These are phyloP conservation scores for Somateria mollissima DNA, from an alignment of 2,797 vertebrate genomes.

Conservation along the genomic window DNA sequence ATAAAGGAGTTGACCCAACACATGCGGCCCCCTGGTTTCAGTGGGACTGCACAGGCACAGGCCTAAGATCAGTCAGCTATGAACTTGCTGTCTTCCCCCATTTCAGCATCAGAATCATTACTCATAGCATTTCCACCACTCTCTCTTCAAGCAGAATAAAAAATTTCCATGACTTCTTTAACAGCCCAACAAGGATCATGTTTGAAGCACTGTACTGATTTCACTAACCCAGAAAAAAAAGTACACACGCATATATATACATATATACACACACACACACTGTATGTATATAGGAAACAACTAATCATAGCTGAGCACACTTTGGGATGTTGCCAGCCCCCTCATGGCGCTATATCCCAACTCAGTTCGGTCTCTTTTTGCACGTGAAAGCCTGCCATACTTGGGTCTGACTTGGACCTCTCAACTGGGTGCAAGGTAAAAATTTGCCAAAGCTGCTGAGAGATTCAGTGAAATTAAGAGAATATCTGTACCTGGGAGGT, in stretches of 20 bases:
- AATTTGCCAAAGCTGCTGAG: not conserved
- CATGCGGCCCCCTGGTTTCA: fast-evolving
- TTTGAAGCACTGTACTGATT: not conserved
- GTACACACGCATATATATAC: fast-evolving
- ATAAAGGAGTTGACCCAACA: not conserved
- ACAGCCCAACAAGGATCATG: not conserved
- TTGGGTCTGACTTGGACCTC: not conserved
- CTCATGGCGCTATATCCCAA: not conserved
- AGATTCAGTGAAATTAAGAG: not conserved
- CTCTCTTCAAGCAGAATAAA: not conserved
- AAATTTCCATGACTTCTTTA: slow-evolving; percentile 6
- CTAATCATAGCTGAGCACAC: slow-evolving; percentile 32
- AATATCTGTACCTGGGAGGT: not conserved
- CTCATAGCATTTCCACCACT: not conserved
- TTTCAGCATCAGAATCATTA: not conserved
- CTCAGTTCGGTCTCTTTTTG: slow-evolving; percentile 44
- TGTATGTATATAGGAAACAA: slow-evolving; percentile 37
- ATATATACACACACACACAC: fast-evolving
- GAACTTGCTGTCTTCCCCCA: not conserved
- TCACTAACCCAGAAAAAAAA: not conserved
- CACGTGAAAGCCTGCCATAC: not conserved
- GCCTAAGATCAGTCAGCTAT: not conserved
- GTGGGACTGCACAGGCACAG: not conserved
- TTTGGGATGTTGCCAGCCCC: slow-evolving; percentile 55
- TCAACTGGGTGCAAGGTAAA: not conserved